Conservation (phyloP, 2,113 vertebrate species). For the Pterocles orientalis region DNA sequence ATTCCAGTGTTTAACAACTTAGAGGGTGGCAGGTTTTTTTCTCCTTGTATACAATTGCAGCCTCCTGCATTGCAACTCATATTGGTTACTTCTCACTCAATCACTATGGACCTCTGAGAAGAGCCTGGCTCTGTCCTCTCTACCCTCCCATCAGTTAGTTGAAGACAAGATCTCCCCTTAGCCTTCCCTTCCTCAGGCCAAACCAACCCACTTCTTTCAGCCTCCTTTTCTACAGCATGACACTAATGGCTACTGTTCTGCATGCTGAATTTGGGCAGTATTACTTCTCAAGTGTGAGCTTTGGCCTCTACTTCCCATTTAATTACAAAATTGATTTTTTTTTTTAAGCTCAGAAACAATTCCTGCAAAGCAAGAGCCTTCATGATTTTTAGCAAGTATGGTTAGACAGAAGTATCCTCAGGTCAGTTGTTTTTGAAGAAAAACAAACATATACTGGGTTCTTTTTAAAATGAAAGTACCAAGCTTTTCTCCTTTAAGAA, state of each 20-base stretch:
- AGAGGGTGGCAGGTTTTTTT: neutral
- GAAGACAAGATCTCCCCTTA: neutral
- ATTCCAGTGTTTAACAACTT: neutral
- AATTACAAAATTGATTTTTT: neutral
- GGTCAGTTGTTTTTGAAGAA: neutral
- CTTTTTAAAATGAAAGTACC: neutral
- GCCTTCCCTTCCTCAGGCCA: neutral
- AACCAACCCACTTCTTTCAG: neutral
- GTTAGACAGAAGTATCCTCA: neutral
- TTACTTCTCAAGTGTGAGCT: neutral
- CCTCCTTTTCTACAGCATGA: neutral
- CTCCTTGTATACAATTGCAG: neutral
- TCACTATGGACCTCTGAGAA: neutral
- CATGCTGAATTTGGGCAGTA: neutral
- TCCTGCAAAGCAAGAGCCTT: neutral
- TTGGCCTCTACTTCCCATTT: neutral
- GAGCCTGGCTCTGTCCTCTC: no score
- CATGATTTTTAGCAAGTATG: neutral
- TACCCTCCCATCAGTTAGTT: no score
- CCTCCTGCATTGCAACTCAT: neutral
- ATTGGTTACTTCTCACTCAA: neutral
- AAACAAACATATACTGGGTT: neutral
- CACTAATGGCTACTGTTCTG: neutral
- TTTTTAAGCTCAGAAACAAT: neutral
- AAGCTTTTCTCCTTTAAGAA: neutral